These are phyloP conservation scores for Orussus abietinus DNA, from an alignment of 1,140 invertebrate species.

Conservation along the genomic window DNA sequence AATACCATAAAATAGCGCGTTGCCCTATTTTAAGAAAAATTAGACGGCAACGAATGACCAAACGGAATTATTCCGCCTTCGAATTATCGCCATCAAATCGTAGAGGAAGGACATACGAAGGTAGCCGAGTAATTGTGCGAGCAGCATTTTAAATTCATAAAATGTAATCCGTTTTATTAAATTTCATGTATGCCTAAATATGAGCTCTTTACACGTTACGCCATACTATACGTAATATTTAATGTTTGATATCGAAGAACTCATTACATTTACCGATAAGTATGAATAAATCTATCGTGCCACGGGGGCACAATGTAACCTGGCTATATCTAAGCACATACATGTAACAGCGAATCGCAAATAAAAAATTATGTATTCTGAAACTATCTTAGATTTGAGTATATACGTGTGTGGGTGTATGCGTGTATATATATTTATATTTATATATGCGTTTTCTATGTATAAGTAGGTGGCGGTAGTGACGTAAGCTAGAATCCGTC, in stretches of 20 bases:
- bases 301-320: constrained; percentile 45
- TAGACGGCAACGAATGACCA: too few relatives aligned
- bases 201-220: constrained; percentile 51
- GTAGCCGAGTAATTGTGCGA: too few relatives aligned
- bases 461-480: constrained; percentile 15
- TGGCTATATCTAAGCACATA: constrained; percentile 51
- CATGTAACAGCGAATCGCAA: constrained; percentile 49
- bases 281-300: constrained; percentile 50
- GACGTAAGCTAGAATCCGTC: constrained; percentile 24
- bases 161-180: constrained; percentile 55
- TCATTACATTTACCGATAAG: constrained; percentile 45
- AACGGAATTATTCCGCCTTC: too few relatives aligned
- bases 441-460: constrained; percentile 17
- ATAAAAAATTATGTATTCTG: constrained; percentile 42
- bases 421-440: constrained; percentile 17
- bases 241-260: constrained; percentile 46
- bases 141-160: constrained; percentile 51
- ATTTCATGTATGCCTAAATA: constrained; percentile 55
- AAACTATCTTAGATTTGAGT: constrained; percentile 30
- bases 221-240: constrained; percentile 32
- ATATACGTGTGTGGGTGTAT: constrained; percentile 16
- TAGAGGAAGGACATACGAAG: too few relatives aligned
- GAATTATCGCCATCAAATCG: too few relatives aligned
- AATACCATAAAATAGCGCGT: too few relatives aligned
- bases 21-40: too few relatives aligned